phyloP scores from a whole-genome alignment of 2,113 vertebrate species.

The Uropsilus gracilis region DNA sequence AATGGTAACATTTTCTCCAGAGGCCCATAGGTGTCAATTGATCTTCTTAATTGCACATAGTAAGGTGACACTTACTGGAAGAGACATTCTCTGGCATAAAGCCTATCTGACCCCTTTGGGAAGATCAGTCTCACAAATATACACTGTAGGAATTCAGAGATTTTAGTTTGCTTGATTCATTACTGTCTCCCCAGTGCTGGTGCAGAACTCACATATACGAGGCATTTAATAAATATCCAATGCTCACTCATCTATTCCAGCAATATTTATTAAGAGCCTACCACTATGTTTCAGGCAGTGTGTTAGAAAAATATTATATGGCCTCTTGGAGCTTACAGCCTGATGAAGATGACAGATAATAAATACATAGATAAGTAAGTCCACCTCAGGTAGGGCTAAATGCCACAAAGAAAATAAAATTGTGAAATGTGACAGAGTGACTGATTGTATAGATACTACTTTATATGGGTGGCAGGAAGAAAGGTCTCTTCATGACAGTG shows the following conservation, averaged over 20 bases:
- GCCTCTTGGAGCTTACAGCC: background rate
- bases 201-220: background rate
- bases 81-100: too few relatives aligned
- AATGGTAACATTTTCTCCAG: too few relatives aligned
- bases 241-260: background rate
- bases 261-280: background rate
- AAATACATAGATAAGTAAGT: background rate
- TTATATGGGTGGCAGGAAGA: background rate
- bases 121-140: background rate
- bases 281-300: background rate
- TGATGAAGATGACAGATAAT: background rate
- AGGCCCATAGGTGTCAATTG: too few relatives aligned
- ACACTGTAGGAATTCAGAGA: background rate
- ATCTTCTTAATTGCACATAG: too few relatives aligned
- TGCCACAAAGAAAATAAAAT: slow-evolving; percentile 5
- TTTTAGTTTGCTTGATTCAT: background rate
- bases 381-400: background rate
- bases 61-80: too few relatives aligned
- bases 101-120: too few relatives aligned
- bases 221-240: background rate
- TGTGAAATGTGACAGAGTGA: background rate
- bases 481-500: background rate
- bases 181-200: background rate
- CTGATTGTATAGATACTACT: background rate
- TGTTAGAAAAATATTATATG: slow-evolving; percentile 16